Evolutionary conservation across 2,113 vertebrate species (phyloP), one percentile per base, ranked within the genome.

Genomic region (Stercorarius parasiticus): DNA sequence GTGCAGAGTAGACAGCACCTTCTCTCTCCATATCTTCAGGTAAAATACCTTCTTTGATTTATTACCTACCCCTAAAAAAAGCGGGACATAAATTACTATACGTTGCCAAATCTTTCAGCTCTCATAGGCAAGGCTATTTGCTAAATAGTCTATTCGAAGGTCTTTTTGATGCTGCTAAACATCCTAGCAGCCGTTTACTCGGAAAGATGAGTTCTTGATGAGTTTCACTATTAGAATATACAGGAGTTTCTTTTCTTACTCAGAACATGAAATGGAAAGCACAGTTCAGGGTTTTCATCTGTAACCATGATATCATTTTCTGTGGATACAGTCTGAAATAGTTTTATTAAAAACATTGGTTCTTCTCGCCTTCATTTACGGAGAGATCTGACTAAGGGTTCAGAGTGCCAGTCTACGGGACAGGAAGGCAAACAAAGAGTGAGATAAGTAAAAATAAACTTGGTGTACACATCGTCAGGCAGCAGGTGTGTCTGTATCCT

Each of bases 21-120:
- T 90, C 71, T 83, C 70, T 42, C 27, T 42, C 43, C 3, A 2
- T 86, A 34, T 89, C 40, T 80, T 34, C 73, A 34, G 86, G 89
- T 86, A 79, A 93, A 96, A 74, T 65, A 59, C 69, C 65, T 79
- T 5, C 61, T 89, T 90, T 91, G 95, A 97, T 97, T 97, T 95
- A 96, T 96, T 67, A 71, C 52, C 82, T 45, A 42, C 55, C 64
- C 64, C 45, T 29, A 30, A 66, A 84, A 20, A 70, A 78, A 82
- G 71, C 89, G 95, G 81, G 65, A 84, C 77, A 62, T 62, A 29
- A 95, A 95, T 96, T 86, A 93, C 43, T 1, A 1, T 47, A 43
- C 8, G 2, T 71, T 45, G 45, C 91, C 52, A 22, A 6, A 56
- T 69, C 88, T 86, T 76, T 72, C 82, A 26, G 89, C 86, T 79